Base-by-base conservation (phyloP, 2,797 vertebrate species). In the Lutjanus argentimaculatus region DNA sequence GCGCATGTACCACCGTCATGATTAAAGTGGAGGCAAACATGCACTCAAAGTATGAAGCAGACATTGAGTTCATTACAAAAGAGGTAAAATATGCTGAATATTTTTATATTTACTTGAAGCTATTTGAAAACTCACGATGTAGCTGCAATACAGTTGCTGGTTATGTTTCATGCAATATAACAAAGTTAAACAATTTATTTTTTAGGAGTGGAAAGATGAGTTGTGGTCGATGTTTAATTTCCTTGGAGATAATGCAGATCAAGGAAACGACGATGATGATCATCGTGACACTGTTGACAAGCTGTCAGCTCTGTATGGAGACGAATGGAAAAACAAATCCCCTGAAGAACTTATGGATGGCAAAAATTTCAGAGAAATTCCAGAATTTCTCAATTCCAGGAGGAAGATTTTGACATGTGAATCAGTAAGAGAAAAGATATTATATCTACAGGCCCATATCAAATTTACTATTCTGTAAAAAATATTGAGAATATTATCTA, bases 1-100 rank as follows among this genome's bases (percentile, higher is more conserved):
- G 3, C 1, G 82, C 85, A 0, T 95, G 94, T 13, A 93, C 94
- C 0, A 89, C 95, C 0, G 94, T 93, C 55, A 59, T 95, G 2
- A 94, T 96, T 1, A 89, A 94, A 82, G 85, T 96, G 21, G 82
- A 88, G 56, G 75, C 85, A 0, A 89, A 87, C 65, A 77, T 4
- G 15, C 0, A 1, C 22, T 0, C 2, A n/a, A 84, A 59, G 0
- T 91, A 82, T 65, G 81, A 85, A 7, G 90, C 89, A 68, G 59
- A 90, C 1, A 88, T 92, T 51, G 88, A 91, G 58, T 91, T 91
- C 25, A 92, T 91, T 1, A 46, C 67, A 70, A n/a, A 22, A 49
- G 58, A 90, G 88, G 91, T 92, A 85, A 76, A 76, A 67, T 6
- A 0, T 51, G 21, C 0, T 15, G 0, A 42, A 30, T 25, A 36